These are phyloP conservation scores for Xestia xanthographa DNA, from an alignment of 2,888 invertebrate genomes.

Conservation along the genomic window DNA sequence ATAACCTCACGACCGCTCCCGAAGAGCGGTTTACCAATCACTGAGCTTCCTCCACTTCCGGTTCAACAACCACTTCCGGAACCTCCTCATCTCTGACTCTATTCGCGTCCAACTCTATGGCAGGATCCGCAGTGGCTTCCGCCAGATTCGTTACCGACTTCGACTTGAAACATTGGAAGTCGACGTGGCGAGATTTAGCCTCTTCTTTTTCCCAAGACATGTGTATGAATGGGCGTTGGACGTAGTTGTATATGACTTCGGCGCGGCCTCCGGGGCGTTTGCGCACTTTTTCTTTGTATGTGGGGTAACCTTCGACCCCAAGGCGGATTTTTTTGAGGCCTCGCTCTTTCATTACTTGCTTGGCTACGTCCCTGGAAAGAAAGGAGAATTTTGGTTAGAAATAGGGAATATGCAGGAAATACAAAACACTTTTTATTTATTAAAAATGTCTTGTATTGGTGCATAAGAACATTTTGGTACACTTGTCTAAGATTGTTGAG, in stretches of 20 bases:
- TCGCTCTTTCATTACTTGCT: conserved; percentile 99
- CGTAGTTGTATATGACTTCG: conserved; percentile 99
- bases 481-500: no score
- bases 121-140: conserved; percentile 98
- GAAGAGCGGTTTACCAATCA: conserved; percentile 68
- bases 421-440: no score
- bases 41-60: conserved; percentile 66
- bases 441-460: no score
- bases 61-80: conserved; percentile 72
- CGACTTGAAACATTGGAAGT: conserved; percentile 99
- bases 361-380: conserved; percentile 96
- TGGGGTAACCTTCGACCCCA: conserved; percentile 99
- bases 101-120: conserved; percentile 91
- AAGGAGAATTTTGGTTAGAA: background rate
- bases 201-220: conserved; percentile 99
- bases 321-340: conserved; percentile 99
- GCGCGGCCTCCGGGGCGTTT: conserved; percentile 98
- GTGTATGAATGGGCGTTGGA: conserved; percentile 99
- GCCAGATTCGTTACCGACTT: conserved; percentile 99
- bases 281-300: conserved; percentile 99
- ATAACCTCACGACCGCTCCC: conserved; percentile 66
- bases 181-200: conserved; percentile 99
- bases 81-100: conserved; percentile 80
- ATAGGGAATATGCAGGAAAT: no score
- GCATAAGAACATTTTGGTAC: no score